Conservation (phyloP, 2,888 invertebrate genomes). For the Hedya salicella region DNA sequence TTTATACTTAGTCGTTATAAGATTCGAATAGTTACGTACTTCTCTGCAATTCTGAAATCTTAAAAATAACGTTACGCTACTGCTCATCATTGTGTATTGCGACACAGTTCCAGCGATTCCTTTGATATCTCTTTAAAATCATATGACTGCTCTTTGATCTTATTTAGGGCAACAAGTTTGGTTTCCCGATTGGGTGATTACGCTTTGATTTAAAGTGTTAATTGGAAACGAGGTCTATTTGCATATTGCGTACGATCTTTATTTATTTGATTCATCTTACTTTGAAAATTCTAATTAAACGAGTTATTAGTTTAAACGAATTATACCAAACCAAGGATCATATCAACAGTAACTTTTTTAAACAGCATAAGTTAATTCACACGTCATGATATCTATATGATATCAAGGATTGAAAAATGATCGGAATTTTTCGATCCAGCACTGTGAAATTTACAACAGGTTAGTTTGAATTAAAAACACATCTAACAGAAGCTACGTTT, state of each 20-base stretch:
- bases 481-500: background rate
- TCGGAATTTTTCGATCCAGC: background rate
- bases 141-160: constrained; percentile 30
- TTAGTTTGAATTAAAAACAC: constrained; percentile 1
- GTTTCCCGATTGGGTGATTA: constrained; percentile 9
- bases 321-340: too few species aligned
- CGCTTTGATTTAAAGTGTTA: background rate
- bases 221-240: constrained; percentile 6
- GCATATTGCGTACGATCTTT: background rate
- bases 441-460: background rate
- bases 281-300: background rate
- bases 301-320: too few species aligned
- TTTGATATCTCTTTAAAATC: constrained; percentile 45
- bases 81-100: constrained; percentile 1
- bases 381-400: too few species aligned
- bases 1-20: too few species aligned
- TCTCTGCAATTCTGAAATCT: background rate
- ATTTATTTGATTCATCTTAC: background rate
- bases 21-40: background rate
- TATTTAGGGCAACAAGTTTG: constrained; percentile 26
- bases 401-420: too few species aligned
- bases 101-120: constrained; percentile 48
- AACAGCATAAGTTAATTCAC: too few species aligned
- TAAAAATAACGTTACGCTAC: constrained; percentile 7
- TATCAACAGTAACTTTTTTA: too few species aligned